A percentile compares a stretch with the other conserved stretches of the same genome.
Evolutionary conservation across 2,888 invertebrate genomes (phyloP).

Genomic region (Rhodophaea formosa): DNA sequence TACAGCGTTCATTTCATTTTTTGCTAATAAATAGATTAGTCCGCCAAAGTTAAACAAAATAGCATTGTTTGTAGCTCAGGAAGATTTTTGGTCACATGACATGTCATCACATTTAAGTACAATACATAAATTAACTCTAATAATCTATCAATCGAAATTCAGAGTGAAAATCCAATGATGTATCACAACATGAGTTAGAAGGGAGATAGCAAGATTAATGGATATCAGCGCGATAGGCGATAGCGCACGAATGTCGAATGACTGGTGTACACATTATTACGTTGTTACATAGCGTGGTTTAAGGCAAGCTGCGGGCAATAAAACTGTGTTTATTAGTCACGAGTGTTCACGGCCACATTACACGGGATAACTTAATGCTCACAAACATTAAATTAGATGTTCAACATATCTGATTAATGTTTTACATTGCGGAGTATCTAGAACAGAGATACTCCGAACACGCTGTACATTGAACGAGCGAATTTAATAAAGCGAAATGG

Average conservation of each 20-base stretch:
- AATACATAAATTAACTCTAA: conserved; percentile 2
- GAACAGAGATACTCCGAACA: conserved; percentile 37
- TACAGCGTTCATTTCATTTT: conserved; percentile 25
- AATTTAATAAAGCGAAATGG: conserved; percentile 72
- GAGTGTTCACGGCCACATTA: conserved; percentile 53
- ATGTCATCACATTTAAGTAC: too few relatives aligned
- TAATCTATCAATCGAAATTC: conserved; percentile 25
- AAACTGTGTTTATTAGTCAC: conserved; percentile 62
- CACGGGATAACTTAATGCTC: conserved; percentile 49
- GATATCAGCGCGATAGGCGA: conserved; percentile 45
- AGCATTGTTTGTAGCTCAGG: too few relatives aligned
- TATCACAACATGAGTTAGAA: conserved; percentile 33
- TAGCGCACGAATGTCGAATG: conserved; percentile 37
- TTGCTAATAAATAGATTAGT: too few relatives aligned
- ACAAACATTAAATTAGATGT: conserved; percentile 45
- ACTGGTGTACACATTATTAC: conserved; percentile 46
- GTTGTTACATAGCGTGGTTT: conserved; percentile 54
- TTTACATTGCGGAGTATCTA: neutral
- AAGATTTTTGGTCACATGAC: too few relatives aligned
- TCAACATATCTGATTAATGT: conserved; percentile 36
- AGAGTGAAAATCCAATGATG: conserved; percentile 31
- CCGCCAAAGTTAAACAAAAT: neutral
- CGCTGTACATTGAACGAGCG: conserved; percentile 43
- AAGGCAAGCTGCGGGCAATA: conserved; percentile 42
- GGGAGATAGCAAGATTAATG: conserved; percentile 44